Conservation (phyloP, 2,888 invertebrate species). For the Loripinus fragilis region DNA sequence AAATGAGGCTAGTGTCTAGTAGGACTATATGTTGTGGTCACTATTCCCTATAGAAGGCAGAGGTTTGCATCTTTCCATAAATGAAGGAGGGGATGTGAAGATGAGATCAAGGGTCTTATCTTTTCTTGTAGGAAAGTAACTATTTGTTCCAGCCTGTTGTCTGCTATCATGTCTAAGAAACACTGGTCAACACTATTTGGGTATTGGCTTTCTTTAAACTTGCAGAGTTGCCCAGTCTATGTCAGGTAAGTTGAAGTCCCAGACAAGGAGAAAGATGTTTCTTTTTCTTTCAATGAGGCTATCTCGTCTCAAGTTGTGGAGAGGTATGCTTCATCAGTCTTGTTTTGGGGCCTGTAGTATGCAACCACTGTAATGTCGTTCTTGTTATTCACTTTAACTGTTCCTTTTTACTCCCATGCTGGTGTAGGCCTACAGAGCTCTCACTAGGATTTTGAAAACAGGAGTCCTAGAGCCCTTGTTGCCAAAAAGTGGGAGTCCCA, state of each 20-base stretch:
- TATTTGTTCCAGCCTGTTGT: conserved; percentile 19
- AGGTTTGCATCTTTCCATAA: conserved; percentile 27
- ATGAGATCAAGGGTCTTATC: conserved; percentile 34
- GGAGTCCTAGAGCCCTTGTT: too few relatives aligned
- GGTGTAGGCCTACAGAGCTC: too few relatives aligned
- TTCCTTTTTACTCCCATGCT: too few relatives aligned
- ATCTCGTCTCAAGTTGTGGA: neutral
- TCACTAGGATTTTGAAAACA: too few relatives aligned
- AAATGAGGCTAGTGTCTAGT: too few relatives aligned
- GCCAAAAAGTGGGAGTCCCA: too few relatives aligned
- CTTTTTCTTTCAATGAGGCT: neutral
- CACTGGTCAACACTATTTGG: neutral
- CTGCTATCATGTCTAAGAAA: neutral
- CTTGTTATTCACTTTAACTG: too few relatives aligned
- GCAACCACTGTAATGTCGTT: too few relatives aligned
- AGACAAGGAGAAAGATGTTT: neutral
- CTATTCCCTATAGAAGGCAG: conserved; percentile 28
- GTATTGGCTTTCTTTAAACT: neutral
- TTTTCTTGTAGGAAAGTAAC: conserved; percentile 27
- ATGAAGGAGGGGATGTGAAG: conserved; percentile 21
- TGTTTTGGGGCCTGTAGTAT: conserved; percentile 21
- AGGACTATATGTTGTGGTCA: too few relatives aligned
- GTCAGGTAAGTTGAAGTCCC: conserved; percentile 5
- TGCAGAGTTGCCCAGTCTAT: neutral
- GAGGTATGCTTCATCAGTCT: conserved; percentile 12